Base-by-base conservation (phyloP, 2,797 vertebrate genomes). In the Discoglossus pictus region DNA sequence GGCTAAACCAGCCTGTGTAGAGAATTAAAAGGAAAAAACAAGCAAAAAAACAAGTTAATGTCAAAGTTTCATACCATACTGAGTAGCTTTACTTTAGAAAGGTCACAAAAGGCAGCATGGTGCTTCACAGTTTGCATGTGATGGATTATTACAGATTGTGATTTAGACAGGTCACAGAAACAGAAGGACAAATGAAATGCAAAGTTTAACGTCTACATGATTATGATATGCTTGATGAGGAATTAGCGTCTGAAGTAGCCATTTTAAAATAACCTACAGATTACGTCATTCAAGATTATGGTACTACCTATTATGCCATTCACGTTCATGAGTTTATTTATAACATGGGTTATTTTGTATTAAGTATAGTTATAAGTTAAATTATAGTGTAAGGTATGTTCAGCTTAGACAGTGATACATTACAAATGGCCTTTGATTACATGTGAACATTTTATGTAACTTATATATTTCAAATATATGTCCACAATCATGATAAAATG, bases 1-100 rank as follows among this genome's bases (percentile, higher is more conserved):
- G 65, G 96, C 94, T 89, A 99, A 96, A 88, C 97, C 96, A 84
- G 96, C 96, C 96, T 98, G 88, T 63, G 83, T 85, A 86, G 21
- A 84, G 76, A 89, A 84, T 69, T 79, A 83, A 89, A 87, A 87
- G 79, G 83, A 77, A 82, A 80, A 83, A 84, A 79, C 83, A 75
- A 69, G 27, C 1, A 65, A 68, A 69, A 72, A 66, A 78, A 18
- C 38, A 77, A 17, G 40, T 69, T 34, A 70, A 35, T 24, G 7
- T 27, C 38, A 36, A 21, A 11, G 10, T 9, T 25, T 21, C 11
- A 1, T 38, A 8, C 11, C 52, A 31, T n/a, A 34, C 4, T 9
- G n/a, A 27, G 31, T 7, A n/a, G 15, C 9, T 31, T 60, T 65
- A 73, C 58, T 80, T 73, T 69, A 81, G 16, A 53, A 81, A 80